Evolutionary conservation across 2,797 vertebrate species (phyloP).

Genomic region (Pangasius djambal): DNA sequence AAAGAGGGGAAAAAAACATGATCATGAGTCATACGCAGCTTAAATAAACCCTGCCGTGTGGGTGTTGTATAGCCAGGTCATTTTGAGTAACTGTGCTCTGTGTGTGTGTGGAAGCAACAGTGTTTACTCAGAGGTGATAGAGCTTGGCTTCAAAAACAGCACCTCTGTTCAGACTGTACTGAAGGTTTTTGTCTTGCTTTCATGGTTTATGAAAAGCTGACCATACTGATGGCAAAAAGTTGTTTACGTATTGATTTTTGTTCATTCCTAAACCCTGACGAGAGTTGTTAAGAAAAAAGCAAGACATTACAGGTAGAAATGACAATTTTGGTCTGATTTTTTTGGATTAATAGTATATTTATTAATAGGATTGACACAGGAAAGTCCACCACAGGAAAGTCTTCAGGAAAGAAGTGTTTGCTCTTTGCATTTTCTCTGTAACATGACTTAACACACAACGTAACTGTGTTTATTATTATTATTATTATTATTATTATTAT

Average conservation of each 20-base stretch:
- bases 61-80: conserved; percentile 3
- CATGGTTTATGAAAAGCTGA: background rate
- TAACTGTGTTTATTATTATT: background rate
- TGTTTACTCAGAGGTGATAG: background rate
- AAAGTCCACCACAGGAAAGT: background rate
- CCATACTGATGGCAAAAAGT: background rate
- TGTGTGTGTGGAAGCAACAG: background rate
- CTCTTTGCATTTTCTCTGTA: background rate
- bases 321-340: background rate
- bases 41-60: conserved; percentile 33
- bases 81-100: background rate
- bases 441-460: background rate
- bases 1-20: background rate
- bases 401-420: background rate
- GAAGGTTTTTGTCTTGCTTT: background rate
- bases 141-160: background rate
- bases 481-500: too few relatives aligned
- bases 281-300: background rate
- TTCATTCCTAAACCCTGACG: too few relatives aligned
- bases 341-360: background rate
- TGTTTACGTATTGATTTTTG: background rate
- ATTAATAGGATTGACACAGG: too few relatives aligned
- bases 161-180: background rate
- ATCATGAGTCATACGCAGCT: conserved; percentile 23
- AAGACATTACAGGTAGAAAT: background rate